A percentile compares a stretch with the other conserved stretches of the same genome.
Evolutionary conservation across 2,888 invertebrate species (phyloP).

Genomic region (Apodemia duryi): DNA sequence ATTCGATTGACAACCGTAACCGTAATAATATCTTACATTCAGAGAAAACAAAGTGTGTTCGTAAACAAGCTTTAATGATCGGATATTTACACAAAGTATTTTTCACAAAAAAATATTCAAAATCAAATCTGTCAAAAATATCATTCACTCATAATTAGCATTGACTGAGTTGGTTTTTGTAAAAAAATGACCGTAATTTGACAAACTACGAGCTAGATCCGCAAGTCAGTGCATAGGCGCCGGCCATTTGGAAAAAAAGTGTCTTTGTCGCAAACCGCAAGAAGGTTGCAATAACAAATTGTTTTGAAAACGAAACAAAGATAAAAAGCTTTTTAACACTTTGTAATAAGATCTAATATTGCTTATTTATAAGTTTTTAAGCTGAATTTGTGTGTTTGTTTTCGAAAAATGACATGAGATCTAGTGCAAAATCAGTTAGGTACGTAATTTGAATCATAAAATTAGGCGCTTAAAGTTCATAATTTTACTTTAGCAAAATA

Average conservation of each 20-base stretch:
- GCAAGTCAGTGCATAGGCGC: conserved; percentile 41
- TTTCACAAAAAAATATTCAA: conserved; percentile 8
- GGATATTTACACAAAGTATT: conserved; percentile 1
- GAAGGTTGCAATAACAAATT: conserved; percentile 16
- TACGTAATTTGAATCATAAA: not conserved
- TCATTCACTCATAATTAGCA: conserved; percentile 22
- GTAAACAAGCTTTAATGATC: not conserved
- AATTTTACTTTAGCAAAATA: not conserved
- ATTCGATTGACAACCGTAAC: too few relatives aligned
- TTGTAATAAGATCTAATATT: conserved; percentile 11
- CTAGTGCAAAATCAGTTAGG: not conserved
- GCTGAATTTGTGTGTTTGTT: not conserved
- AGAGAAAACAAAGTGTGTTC: not conserved
- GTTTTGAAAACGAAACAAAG: not conserved
- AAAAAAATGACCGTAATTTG: conserved; percentile 24
- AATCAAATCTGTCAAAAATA: conserved; percentile 27
- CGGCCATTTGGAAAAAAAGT: conserved; percentile 32
- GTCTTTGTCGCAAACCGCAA: conserved; percentile 37
- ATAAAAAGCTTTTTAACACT: not conserved
- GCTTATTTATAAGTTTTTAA: not conserved
- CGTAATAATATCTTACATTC: not conserved
- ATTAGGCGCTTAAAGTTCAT: not conserved
- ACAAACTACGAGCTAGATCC: conserved; percentile 30
- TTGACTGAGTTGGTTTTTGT: conserved; percentile 13
- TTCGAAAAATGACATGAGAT: not conserved